Evolutionary conservation across 2,888 invertebrate species (phyloP).

Genomic region (Poecilus cupreus): DNA sequence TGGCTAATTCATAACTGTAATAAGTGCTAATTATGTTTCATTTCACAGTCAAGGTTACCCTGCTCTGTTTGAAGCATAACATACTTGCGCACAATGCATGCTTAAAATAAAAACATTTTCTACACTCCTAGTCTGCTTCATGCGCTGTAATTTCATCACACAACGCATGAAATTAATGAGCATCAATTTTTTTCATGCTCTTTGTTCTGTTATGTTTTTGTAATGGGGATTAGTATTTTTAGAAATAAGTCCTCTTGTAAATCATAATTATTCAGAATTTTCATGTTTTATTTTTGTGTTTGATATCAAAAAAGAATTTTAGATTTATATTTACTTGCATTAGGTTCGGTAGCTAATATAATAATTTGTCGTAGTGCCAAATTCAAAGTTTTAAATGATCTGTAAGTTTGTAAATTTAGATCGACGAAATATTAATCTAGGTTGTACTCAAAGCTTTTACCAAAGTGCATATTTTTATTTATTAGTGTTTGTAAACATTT

Average conservation of each 20-base stretch:
- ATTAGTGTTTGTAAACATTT: too few relatives aligned
- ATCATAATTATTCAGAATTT: neutral
- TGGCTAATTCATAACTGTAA: neutral
- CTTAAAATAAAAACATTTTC: constrained; percentile 9
- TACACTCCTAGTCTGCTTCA: too few relatives aligned
- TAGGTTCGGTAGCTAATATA: constrained; percentile 19
- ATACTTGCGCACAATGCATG: constrained; percentile 9
- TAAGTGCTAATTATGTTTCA: neutral
- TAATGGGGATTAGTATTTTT: neutral
- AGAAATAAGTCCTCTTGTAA: neutral
- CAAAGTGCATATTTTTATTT: neutral
- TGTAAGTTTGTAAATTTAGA: constrained; percentile 2
- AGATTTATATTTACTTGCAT: neutral
- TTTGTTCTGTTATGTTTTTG: neutral
- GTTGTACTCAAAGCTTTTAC: neutral
- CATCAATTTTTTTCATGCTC: neutral
- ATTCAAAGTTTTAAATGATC: constrained; percentile 22
- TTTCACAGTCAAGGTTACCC: constrained; percentile 12
- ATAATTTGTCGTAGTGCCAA: constrained; percentile 39
- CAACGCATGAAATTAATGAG: too few relatives aligned
- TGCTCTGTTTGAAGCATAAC: neutral
- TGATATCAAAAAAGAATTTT: neutral
- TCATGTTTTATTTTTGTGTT: neutral
- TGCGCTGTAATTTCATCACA: neutral
- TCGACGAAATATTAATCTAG: neutral